These are phyloP conservation scores for Porites lobata DNA, from an alignment of 92 coral and sea anemone species.

Conservation along the genomic window DNA sequence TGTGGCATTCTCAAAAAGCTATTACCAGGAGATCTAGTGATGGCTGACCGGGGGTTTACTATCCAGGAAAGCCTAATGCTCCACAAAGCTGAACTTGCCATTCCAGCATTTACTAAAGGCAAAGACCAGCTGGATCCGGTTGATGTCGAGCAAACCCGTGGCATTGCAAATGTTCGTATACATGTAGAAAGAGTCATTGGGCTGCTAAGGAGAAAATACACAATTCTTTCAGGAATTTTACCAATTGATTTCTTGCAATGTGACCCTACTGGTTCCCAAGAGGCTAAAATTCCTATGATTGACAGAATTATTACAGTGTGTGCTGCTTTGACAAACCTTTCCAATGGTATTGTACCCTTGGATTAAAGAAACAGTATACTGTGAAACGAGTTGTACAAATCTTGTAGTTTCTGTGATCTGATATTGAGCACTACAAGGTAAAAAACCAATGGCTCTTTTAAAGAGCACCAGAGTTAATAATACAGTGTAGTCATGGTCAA, in stretches of 20 bases:
- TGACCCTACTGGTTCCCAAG: constrained; percentile 57
- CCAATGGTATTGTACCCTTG: constrained; percentile 49
- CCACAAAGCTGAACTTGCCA: constrained; percentile 55
- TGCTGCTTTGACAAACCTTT: constrained; percentile 60
- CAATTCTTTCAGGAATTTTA: constrained; percentile 51
- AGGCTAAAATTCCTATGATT: constrained; percentile 52
- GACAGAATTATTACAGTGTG: constrained; percentile 55
- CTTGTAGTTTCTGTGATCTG: too few species aligned
- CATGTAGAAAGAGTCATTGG: constrained; percentile 72
- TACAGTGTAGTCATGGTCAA: too few species aligned
- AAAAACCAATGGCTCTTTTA: too few species aligned
- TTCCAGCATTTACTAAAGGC: constrained; percentile 69
- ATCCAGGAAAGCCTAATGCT: constrained; percentile 23
- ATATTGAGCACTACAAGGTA: too few species aligned
- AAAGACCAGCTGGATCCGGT: constrained; percentile 64
- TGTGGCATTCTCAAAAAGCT: constrained; percentile 69
- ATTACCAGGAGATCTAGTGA: constrained; percentile 75
- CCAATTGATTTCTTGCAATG: constrained; percentile 55
- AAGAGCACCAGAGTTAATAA: too few species aligned
- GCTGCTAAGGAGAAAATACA: constrained; percentile 56
- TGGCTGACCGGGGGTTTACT: constrained; percentile 67
- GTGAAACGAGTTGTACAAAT: too few species aligned
- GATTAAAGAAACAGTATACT: not conserved
- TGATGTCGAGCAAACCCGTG: constrained; percentile 69
- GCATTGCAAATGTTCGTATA: constrained; percentile 71